Conservation (phyloP, 2,888 invertebrate species). For the Papilio protenor region DNA sequence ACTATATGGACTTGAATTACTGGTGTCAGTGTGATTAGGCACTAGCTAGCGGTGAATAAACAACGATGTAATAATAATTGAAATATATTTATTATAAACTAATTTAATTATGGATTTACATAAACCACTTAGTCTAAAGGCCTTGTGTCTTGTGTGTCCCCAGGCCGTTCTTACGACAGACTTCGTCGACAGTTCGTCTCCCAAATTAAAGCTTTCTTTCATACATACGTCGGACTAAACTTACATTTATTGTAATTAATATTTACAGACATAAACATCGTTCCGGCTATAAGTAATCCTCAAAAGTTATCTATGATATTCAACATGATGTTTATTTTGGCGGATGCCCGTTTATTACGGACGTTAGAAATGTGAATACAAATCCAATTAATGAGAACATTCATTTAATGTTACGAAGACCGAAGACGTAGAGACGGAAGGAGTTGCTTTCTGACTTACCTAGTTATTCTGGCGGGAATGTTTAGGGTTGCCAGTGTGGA, state of each 20-base stretch:
- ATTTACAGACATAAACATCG: slow-evolving; percentile 14
- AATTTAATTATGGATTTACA: too few relatives aligned
- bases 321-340: slow-evolving; percentile 46
- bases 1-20: too few relatives aligned
- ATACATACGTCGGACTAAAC: background rate
- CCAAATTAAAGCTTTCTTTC: too few relatives aligned
- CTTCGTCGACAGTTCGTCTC: too few relatives aligned
- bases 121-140: too few relatives aligned
- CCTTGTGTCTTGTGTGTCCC: too few relatives aligned
- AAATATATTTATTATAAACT: too few relatives aligned
- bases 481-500: slow-evolving; percentile 32
- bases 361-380: slow-evolving; percentile 42
- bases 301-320: slow-evolving; percentile 33
- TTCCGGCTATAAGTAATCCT: slow-evolving; percentile 20
- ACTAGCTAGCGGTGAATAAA: too few relatives aligned
- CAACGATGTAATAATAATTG: too few relatives aligned
- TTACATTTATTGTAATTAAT: slow-evolving; percentile 37
- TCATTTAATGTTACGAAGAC: slow-evolving; percentile 45
- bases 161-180: too few relatives aligned
- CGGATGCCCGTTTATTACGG: slow-evolving; percentile 44
- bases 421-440: slow-evolving; percentile 42
- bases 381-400: slow-evolving; percentile 47
- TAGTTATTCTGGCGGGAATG: slow-evolving; percentile 41
- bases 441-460: slow-evolving; percentile 43
- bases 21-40: too few relatives aligned